These are phyloP conservation scores for Ciconia nigra DNA, from an alignment of 2,797 vertebrate genomes.

Conservation along the genomic window DNA sequence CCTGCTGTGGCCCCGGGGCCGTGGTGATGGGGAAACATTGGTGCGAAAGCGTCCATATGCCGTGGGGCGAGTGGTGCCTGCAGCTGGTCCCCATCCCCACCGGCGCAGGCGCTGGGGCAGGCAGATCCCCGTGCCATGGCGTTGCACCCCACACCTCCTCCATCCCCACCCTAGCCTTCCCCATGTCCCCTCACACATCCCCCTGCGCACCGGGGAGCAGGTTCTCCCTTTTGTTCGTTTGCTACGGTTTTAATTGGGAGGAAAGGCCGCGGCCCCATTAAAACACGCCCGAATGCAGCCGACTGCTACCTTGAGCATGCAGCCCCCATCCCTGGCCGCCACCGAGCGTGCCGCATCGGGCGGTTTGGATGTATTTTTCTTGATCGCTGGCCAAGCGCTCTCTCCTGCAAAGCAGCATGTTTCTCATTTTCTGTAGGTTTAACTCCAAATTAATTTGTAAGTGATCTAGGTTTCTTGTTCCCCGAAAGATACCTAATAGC, in stretches of 20 bases:
- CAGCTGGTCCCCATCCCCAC: rapidly evolving
- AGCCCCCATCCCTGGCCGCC: not conserved
- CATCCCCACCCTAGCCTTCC: not conserved
- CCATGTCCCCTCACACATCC: rapidly evolving
- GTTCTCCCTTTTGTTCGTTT: not conserved
- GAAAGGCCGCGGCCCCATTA: not conserved
- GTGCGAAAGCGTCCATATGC: rapidly evolving
- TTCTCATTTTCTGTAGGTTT: constrained; percentile 69
- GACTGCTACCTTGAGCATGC: not conserved
- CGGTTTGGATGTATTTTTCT: constrained; percentile 64
- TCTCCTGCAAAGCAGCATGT: constrained; percentile 68
- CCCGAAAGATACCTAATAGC: constrained; percentile 55
- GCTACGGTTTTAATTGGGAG: not conserved
- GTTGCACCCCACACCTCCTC: not conserved
- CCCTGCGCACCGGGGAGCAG: not conserved
- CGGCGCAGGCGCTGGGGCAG: not conserved
- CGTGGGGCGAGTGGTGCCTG: rapidly evolving
- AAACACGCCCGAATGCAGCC: not conserved
- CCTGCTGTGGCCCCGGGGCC: not conserved
- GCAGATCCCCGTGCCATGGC: rapidly evolving
- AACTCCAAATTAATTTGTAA: constrained; percentile 71
- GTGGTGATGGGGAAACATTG: rapidly evolving
- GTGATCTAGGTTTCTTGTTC: constrained; percentile 66
- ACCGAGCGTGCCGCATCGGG: not conserved
- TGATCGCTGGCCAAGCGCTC: constrained; percentile 57